Evolutionary conservation across 2,113 vertebrate species (phyloP).

Genomic region (Ochotona curzoniae): DNA sequence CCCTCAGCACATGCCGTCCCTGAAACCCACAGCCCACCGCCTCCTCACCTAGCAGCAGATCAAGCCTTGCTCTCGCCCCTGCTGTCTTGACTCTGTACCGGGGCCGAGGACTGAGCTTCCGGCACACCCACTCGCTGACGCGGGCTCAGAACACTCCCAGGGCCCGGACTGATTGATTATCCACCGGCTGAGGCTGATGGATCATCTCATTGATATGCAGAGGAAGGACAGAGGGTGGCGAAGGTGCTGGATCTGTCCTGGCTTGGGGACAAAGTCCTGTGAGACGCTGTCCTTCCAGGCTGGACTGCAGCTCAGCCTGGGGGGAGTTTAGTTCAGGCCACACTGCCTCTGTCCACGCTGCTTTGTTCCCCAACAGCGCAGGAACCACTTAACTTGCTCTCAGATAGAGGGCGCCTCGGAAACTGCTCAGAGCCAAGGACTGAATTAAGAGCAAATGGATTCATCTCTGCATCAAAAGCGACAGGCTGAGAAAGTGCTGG

Average conservation of each 20-base stretch:
- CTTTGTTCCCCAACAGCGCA: background rate
- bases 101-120: no score
- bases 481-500: background rate
- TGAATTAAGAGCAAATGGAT: slow-evolving; percentile 14
- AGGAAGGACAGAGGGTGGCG: background rate
- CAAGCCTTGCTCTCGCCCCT: no score
- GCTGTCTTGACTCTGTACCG: no score
- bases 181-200: background rate
- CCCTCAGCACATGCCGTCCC: no score
- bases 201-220: background rate
- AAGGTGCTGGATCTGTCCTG: background rate
- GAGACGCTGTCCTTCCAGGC: background rate
- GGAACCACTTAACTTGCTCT: background rate
- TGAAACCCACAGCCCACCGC: no score
- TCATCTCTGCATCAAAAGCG: background rate
- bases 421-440: background rate
- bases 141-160: fast-evolving
- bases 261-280: fast-evolving
- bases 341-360: fast-evolving
- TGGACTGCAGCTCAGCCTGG: fast-evolving
- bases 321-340: background rate
- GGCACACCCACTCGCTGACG: no score
- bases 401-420: background rate
- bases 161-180: background rate
- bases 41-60: no score